Evolutionary conservation across 2,113 vertebrate species (phyloP).

Genomic region (Hemichromis elongatus): DNA sequence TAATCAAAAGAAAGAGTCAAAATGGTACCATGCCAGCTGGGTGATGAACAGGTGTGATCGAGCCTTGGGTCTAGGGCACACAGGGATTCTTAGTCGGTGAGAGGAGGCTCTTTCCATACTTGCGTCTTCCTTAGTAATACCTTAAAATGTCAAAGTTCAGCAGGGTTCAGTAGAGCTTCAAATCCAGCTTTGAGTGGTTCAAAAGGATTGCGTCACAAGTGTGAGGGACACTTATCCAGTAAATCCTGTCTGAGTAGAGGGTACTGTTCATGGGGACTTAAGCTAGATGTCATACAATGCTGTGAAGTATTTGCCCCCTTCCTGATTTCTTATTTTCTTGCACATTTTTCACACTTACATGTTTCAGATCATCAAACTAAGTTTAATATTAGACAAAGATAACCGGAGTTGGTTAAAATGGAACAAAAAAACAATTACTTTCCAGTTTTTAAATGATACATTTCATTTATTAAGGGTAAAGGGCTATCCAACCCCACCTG

Average conservation of each 20-base stretch:
- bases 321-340: background rate
- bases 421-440: background rate
- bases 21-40: slow-evolving; percentile 21
- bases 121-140: background rate
- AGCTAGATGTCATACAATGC: slow-evolving; percentile 19
- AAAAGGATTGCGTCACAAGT: slow-evolving; percentile 52
- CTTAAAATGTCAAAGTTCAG: slow-evolving; percentile 57
- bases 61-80: background rate
- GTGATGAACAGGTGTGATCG: slow-evolving; percentile 34
- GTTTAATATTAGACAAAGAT: background rate
- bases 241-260: slow-evolving; percentile 70
- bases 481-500: background rate
- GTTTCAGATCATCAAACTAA: background rate
- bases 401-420: background rate
- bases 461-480: background rate
- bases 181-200: slow-evolving; percentile 66
- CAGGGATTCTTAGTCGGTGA: background rate
- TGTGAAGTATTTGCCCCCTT: background rate
- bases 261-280: slow-evolving; percentile 46
- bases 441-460: background rate
- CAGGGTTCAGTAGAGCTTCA: slow-evolving; percentile 50
- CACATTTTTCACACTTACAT: background rate
- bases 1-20: slow-evolving; percentile 62
- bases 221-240: slow-evolving; percentile 61
- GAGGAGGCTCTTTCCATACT: background rate